Conservation (phyloP, 1,140 invertebrate species). For the Pollicipes pollicipes region DNA sequence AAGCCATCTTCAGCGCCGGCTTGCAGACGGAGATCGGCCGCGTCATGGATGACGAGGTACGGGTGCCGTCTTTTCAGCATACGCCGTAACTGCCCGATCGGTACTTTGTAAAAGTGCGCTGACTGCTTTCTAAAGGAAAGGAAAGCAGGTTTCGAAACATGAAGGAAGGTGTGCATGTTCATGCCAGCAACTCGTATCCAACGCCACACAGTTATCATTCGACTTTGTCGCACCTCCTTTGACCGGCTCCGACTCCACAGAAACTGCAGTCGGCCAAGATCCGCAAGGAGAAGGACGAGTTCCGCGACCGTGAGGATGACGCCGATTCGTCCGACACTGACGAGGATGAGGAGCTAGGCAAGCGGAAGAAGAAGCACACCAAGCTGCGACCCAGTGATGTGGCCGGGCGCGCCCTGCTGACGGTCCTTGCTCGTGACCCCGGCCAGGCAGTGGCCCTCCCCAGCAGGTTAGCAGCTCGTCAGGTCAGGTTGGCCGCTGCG, state of each 20-base stretch:
- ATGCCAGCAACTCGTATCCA: too few relatives aligned
- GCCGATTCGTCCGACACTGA: slow-evolving; percentile 5
- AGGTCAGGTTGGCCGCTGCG: neutral
- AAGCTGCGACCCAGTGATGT: slow-evolving; percentile 5
- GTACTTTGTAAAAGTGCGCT: too few relatives aligned
- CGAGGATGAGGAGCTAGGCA: slow-evolving; percentile 6
- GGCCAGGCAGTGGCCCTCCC: neutral
- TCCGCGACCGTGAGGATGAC: neutral
- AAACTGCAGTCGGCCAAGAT: neutral
- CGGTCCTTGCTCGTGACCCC: neutral
- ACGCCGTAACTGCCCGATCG: too few relatives aligned
- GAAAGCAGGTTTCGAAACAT: too few relatives aligned
- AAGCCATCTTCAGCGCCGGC: slow-evolving; percentile 13
- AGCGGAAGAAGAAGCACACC: neutral
- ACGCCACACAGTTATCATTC: too few relatives aligned
- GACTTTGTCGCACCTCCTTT: too few relatives aligned
- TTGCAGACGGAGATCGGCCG: slow-evolving; percentile 12
- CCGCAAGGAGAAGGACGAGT: neutral
- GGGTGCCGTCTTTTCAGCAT: neutral
- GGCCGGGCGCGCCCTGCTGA: slow-evolving; percentile 8
- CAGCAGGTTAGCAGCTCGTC: slow-evolving; percentile 9
- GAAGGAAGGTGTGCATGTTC: too few relatives aligned
- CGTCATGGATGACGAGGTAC: slow-evolving; percentile 10
- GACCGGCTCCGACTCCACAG: neutral
- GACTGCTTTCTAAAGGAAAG: too few relatives aligned